A percentile compares a stretch with the other conserved stretches of the same genome.
Evolutionary conservation across 2,113 vertebrate species (phyloP).

Genomic region (Amia ocellicauda): DNA sequence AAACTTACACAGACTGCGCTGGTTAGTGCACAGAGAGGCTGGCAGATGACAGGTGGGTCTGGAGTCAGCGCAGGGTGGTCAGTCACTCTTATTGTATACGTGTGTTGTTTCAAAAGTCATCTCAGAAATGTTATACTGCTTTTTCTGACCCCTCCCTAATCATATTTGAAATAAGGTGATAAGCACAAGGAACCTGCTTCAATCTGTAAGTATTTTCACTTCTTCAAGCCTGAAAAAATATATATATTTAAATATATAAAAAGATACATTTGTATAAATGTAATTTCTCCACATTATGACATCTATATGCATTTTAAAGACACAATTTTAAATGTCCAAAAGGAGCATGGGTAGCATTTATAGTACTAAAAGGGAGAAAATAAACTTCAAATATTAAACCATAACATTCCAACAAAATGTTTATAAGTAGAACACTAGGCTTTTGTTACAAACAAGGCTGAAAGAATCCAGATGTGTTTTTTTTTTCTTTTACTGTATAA

Average conservation of each 20-base stretch:
- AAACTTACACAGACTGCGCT: too few species aligned
- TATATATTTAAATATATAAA: background rate
- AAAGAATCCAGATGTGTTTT: conserved; percentile 15
- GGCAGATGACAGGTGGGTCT: too few species aligned
- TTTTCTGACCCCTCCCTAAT: too few species aligned
- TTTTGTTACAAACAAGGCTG: conserved; percentile 22
- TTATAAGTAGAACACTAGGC: conserved; percentile 22
- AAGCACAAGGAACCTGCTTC: too few species aligned
- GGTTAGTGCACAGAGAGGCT: too few species aligned
- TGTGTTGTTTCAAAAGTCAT: too few species aligned
- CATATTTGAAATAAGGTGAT: too few species aligned
- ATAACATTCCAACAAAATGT: conserved; percentile 27
- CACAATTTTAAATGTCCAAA: conserved; percentile 8
- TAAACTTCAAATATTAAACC: conserved; percentile 21
- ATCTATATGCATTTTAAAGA: conserved; percentile 18
- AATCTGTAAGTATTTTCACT: too few species aligned
- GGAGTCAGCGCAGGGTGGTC: too few species aligned
- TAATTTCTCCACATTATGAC: background rate
- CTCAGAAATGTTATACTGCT: too few species aligned
- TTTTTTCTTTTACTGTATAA: conserved; percentile 4
- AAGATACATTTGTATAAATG: conserved; percentile 7
- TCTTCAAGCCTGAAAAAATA: background rate
- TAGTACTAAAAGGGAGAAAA: conserved; percentile 1
- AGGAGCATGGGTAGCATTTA: background rate
- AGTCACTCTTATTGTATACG: too few species aligned